These are phyloP conservation scores for Amiota mariae DNA, from an alignment of 2,888 invertebrate species.

Conservation along the genomic window DNA sequence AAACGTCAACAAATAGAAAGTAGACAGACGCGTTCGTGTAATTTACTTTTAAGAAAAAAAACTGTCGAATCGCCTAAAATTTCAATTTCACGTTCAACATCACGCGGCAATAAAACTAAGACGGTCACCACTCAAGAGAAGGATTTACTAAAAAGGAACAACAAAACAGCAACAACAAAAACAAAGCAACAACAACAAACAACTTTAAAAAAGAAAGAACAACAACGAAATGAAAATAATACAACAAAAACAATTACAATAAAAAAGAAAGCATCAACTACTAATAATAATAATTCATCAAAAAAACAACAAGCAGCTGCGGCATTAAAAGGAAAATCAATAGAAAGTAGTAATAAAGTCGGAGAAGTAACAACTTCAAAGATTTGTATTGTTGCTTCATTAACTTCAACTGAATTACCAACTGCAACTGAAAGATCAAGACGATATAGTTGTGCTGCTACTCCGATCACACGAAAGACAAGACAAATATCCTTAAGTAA, in stretches of 20 bases:
- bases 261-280: too few species aligned
- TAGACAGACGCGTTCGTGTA: conserved; percentile 69
- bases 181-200: conserved; percentile 1
- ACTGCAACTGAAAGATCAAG: not conserved
- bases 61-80: not conserved
- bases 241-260: conserved; percentile 37
- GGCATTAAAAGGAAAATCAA: not conserved
- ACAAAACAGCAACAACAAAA: not conserved
- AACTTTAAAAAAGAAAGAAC: conserved; percentile 35
- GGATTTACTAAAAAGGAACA: conserved; percentile 12
- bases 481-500: not conserved
- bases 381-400: too few species aligned
- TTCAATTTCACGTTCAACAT: conserved; percentile 22
- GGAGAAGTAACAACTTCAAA: too few species aligned
- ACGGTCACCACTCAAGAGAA: not conserved
- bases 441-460: not conserved
- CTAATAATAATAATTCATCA: too few species aligned
- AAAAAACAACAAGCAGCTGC: conserved; percentile 30
- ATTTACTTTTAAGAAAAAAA: conserved; percentile 64
- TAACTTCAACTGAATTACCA: not conserved
- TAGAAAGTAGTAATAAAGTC: too few species aligned
- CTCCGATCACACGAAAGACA: not conserved
- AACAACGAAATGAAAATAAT: conserved; percentile 46
- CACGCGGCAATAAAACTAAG: conserved; percentile 14
- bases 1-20: conserved; percentile 53